phyloP scores from a whole-genome alignment of 2,797 vertebrate genomes.

The Schizothorax lantsangensis region DNA sequence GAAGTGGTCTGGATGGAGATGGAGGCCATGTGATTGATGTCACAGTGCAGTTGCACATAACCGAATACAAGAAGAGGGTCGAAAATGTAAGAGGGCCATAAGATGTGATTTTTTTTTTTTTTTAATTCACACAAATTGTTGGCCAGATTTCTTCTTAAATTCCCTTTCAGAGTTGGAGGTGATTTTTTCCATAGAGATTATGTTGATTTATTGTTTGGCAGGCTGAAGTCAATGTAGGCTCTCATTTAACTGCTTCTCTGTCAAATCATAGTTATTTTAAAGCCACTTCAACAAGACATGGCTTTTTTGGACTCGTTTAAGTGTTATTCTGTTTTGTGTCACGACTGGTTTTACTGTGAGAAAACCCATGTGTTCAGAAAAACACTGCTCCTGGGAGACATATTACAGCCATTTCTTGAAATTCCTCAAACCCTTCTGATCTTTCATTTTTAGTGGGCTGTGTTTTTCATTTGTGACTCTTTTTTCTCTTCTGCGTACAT shows the following conservation, averaged over 20 bases:
- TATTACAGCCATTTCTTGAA: constrained; percentile 54
- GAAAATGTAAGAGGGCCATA: neutral
- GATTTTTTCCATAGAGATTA: constrained; percentile 10
- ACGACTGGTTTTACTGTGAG: constrained; percentile 39
- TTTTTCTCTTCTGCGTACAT: neutral
- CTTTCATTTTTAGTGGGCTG: constrained; percentile 36
- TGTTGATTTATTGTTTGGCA: constrained; percentile 40
- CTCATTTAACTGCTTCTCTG: constrained; percentile 41
- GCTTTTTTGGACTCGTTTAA: constrained; percentile 51
- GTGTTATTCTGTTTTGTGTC: constrained; percentile 48
- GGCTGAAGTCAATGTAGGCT: constrained; percentile 26
- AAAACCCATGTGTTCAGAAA: constrained; percentile 37
- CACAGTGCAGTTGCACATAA: constrained; percentile 34
- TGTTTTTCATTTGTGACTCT: constrained; percentile 33
- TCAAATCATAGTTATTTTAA: constrained; percentile 55
- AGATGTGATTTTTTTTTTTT: neutral
- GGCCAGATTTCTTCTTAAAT: constrained; percentile 14
- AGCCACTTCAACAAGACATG: constrained; percentile 51
- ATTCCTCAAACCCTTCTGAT: constrained; percentile 34
- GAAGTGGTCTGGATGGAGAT: constrained; percentile 52
- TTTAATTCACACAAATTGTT: neutral
- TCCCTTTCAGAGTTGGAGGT: constrained; percentile 11
- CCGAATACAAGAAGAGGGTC: neutral
- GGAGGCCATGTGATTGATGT: constrained; percentile 45
- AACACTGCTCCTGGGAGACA: constrained; percentile 49